phyloP scores from a whole-genome alignment of 2,888 invertebrate species.

The Tipula unca region DNA sequence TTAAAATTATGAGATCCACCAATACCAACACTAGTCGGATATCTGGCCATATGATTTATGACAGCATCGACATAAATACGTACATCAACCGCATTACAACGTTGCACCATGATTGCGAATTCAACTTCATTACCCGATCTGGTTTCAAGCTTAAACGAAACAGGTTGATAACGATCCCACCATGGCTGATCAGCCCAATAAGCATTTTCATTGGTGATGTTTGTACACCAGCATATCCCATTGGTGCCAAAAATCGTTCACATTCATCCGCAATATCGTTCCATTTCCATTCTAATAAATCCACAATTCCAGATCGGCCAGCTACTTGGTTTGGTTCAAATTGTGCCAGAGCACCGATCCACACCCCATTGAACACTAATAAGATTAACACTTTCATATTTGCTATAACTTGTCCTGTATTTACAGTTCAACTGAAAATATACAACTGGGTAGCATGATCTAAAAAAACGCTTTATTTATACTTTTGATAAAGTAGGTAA shows the following conservation, averaged over 20 bases:
- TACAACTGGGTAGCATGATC: background rate
- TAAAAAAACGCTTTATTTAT: background rate
- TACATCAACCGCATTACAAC: conserved; percentile 73
- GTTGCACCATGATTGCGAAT: conserved; percentile 64
- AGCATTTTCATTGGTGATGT: conserved; percentile 30
- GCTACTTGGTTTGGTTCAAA: conserved; percentile 44
- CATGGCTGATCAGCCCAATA: conserved; percentile 59
- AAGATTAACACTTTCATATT: background rate
- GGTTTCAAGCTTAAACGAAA: conserved; percentile 65
- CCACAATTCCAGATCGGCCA: conserved; percentile 48
- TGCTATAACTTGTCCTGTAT: background rate
- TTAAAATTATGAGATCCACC: conserved; percentile 48
- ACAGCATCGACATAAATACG: conserved; percentile 76
- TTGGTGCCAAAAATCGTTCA: conserved; percentile 63
- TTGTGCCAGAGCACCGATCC: conserved; percentile 23
- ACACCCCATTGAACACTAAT: conserved; percentile 24
- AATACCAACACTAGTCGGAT: conserved; percentile 26
- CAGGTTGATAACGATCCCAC: conserved; percentile 86
- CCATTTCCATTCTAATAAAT: conserved; percentile 78
- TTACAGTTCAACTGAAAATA: background rate
- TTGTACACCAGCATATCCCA: conserved; percentile 66
- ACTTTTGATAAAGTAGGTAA: background rate
- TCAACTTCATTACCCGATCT: conserved; percentile 63
- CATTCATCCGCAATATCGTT: conserved; percentile 71
- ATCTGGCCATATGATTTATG: conserved; percentile 75